These are phyloP conservation scores for Eumacrocentrus americanus DNA, from an alignment of 2,888 invertebrate species.

Conservation along the genomic window DNA sequence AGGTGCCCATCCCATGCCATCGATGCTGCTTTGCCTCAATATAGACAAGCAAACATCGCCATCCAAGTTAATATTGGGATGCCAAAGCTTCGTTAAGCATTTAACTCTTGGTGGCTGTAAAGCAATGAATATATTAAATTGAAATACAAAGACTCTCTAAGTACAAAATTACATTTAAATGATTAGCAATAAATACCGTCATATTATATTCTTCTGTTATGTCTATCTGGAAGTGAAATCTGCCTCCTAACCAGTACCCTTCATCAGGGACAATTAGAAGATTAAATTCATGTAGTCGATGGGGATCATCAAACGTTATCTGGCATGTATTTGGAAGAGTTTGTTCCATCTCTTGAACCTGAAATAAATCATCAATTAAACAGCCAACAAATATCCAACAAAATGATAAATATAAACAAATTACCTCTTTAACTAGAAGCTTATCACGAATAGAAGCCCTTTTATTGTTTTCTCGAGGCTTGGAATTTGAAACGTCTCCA, in stretches of 20 bases:
- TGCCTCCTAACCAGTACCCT: conserved; percentile 88
- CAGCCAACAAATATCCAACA: neutral
- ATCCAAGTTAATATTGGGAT: conserved; percentile 93
- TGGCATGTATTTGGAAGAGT: conserved; percentile 81
- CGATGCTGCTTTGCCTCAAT: conserved; percentile 87
- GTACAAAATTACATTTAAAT: no score
- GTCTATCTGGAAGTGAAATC: conserved; percentile 82
- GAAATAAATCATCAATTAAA: conserved; percentile 24
- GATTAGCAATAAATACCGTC: conserved; percentile 89
- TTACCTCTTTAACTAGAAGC: conserved; percentile 79
- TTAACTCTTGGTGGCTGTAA: conserved; percentile 89
- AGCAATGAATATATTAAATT: conserved; percentile 13
- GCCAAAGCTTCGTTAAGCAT: conserved; percentile 92
- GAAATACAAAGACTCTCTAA: no score
- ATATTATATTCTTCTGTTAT: conserved; percentile 96
- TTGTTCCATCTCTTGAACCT: conserved; percentile 84
- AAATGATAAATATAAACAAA: conserved; percentile 5
- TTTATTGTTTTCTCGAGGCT: conserved; percentile 57
- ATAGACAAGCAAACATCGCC: conserved; percentile 93
- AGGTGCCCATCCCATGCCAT: conserved; percentile 94
- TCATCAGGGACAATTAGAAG: conserved; percentile 82
- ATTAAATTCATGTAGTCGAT: conserved; percentile 80
- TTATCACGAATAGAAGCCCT: conserved; percentile 80
- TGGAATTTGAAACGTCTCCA: conserved; percentile 59
- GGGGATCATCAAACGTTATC: conserved; percentile 81